Percentiles rank a stretch among this genome's conserved stretches.
phyloP scores from a whole-genome alignment of 1,140 invertebrate genomes.

The Zaprionus camerounensis region DNA sequence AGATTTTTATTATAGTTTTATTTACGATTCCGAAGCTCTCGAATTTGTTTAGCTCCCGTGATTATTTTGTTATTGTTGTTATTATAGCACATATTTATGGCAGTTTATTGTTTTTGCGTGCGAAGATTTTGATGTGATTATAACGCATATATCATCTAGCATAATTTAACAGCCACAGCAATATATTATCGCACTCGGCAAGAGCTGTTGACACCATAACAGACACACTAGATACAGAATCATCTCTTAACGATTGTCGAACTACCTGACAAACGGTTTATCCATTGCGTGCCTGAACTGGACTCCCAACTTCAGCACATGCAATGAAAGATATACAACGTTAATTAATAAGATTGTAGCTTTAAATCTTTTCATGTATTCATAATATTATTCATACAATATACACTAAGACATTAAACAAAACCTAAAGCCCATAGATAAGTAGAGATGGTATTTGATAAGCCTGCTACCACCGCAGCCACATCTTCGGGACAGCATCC shows the following conservation, averaged over 20 bases:
- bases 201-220: conserved; percentile 21
- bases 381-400: too few species aligned
- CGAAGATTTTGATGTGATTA: conserved; percentile 38
- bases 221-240: not conserved
- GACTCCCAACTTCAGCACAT: not conserved
- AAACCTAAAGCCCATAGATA: too few species aligned
- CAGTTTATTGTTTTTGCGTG: conserved; percentile 42
- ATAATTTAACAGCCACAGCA: conserved; percentile 26
- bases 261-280: not conserved
- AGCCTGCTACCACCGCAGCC: too few species aligned
- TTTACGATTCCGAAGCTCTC: conserved; percentile 69
- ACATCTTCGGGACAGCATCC: too few species aligned
- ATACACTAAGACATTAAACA: too few species aligned
- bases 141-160: conserved; percentile 32
- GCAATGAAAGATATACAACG: not conserved
- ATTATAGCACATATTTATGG: conserved; percentile 57
- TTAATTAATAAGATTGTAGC: too few species aligned
- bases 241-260: not conserved
- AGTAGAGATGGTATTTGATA: too few species aligned
- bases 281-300: too few species aligned
- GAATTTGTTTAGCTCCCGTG: conserved; percentile 60
- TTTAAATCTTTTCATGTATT: too few species aligned
- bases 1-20: conserved; percentile 77
- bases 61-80: conserved; percentile 45
- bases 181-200: conserved; percentile 34